Base-by-base conservation (phyloP, 2,888 invertebrate genomes). In the Onthophagus sagittarius region DNA sequence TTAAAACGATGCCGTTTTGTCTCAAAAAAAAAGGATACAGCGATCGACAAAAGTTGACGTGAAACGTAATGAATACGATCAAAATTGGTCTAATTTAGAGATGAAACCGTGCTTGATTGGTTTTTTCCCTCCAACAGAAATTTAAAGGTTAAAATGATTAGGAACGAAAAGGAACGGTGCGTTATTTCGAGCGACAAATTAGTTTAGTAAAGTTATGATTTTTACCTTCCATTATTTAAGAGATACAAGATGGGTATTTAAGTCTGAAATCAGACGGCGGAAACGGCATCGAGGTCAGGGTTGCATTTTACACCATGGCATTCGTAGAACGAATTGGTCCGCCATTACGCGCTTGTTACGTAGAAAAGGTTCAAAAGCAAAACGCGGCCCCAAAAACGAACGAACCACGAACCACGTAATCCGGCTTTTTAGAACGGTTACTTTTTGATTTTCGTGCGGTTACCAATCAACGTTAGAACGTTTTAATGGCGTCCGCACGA, bases 321-420 rank as follows among this genome's bases (percentile, higher is more conserved):
- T 75, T 73, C 74, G 73, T 74, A 71, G 74, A 23, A 23, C 23
- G 86, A 87, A 91, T 92, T 91, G 91, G 91, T 91, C 92, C 91
- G 92, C 92, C 92, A 92, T 92, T 91, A 91, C 92, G 91, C 70
- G 62, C 65, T 53, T 2, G 23, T 23, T 23, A 23, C 23, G 23
- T 23, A 23, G 23, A 23, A 23, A 23, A 23, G 2, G 23, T 3
- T 23, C 3, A 23, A 23, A 23, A 23, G 3, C 3, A 3, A 23
- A 23, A 39, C 15, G 14, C 72, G 70, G 65, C 70, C 15, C 70
- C 62, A 53, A 33, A n/a, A 62, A 67, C 67, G 23, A 31, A 33
- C 39, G 71, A 67, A 15, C 5, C 65, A 53, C 53, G 13, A 33
- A 67, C 72, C 62, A 39, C 11, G 15, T 39, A 65, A 39, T 11